Conservation (phyloP, 2,888 invertebrate genomes). For the Abrostola triplasia region DNA sequence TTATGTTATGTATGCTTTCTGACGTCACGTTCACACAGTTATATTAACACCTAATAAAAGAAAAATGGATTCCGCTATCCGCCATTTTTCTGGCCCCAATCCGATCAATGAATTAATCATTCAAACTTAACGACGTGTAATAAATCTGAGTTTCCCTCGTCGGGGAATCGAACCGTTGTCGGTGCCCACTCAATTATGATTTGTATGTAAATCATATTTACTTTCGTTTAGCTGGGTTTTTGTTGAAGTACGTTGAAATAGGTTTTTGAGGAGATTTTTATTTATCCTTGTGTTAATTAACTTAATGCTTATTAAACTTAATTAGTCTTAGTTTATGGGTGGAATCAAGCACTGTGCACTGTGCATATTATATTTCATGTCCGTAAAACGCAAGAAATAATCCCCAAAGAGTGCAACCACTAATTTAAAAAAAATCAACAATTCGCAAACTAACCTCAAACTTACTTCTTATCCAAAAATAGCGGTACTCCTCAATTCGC, state of each 20-base stretch:
- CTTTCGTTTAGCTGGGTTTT: conserved; percentile 41
- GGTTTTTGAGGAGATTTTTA: too few species aligned
- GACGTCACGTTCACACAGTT: background rate
- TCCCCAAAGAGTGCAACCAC: too few species aligned
- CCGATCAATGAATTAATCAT: conserved; percentile 70
- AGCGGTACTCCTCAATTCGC: background rate
- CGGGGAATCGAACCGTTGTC: conserved; percentile 56
- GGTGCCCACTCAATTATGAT: conserved; percentile 38
- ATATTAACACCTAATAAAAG: background rate
- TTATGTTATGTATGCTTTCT: too few species aligned
- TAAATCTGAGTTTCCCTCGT: conserved; percentile 66
- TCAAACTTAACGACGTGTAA: conserved; percentile 70
- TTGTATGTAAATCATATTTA: conserved; percentile 45
- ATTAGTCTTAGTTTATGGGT: too few species aligned
- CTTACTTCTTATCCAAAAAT: too few species aligned
- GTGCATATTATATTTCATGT: too few species aligned
- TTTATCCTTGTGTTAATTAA: too few species aligned
- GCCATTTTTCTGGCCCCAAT: conserved; percentile 41
- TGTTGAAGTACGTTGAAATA: background rate
- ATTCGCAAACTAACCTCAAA: too few species aligned
- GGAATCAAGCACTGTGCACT: too few species aligned
- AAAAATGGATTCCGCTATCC: background rate
- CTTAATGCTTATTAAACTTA: too few species aligned
- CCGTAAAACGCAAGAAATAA: too few species aligned
- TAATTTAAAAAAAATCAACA: too few species aligned